Conservation (phyloP, 2,888 invertebrate species). For the Cheilosia vernalis region DNA sequence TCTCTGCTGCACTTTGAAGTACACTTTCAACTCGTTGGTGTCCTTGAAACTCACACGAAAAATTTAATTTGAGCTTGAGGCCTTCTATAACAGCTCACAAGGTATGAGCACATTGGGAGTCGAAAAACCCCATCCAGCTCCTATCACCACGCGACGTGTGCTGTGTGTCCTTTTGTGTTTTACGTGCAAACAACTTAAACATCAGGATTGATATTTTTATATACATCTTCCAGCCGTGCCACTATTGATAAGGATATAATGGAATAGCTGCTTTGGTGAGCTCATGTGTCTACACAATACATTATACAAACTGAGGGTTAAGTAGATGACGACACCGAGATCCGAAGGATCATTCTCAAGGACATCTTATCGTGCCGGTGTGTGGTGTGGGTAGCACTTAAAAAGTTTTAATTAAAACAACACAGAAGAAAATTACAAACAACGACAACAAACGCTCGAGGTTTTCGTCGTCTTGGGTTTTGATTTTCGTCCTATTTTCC, state of each 20-base stretch:
- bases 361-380: slow-evolving; percentile 15
- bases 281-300: slow-evolving; percentile 15
- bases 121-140: too few relatives aligned
- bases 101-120: neutral
- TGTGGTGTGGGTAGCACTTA: slow-evolving; percentile 47
- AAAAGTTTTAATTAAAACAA: slow-evolving; percentile 72
- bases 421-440: slow-evolving; percentile 35
- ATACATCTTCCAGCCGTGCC: slow-evolving; percentile 10
- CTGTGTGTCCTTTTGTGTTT: slow-evolving; percentile 20
- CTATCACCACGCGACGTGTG: neutral
- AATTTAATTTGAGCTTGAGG: slow-evolving; percentile 24
- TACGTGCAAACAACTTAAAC: slow-evolving; percentile 36
- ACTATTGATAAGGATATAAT: slow-evolving; percentile 8
- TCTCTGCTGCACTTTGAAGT: slow-evolving; percentile 27
- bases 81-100: neutral
- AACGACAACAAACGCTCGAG: slow-evolving; percentile 18
- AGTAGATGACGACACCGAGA: slow-evolving; percentile 10
- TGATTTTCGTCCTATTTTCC: slow-evolving; percentile 3
- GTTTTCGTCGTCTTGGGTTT: slow-evolving; percentile 10
- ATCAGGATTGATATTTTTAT: slow-evolving; percentile 60
- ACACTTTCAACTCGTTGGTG: slow-evolving; percentile 16
- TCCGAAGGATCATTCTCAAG: slow-evolving; percentile 25
- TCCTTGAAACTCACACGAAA: slow-evolving; percentile 37
- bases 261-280: slow-evolving; percentile 1
- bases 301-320: slow-evolving; percentile 22